A percentile compares a stretch with the other conserved stretches of the same genome.
Conservation (phyloP, 2,797 vertebrate genomes). For the Chiroxiphia lanceolata region DNA sequence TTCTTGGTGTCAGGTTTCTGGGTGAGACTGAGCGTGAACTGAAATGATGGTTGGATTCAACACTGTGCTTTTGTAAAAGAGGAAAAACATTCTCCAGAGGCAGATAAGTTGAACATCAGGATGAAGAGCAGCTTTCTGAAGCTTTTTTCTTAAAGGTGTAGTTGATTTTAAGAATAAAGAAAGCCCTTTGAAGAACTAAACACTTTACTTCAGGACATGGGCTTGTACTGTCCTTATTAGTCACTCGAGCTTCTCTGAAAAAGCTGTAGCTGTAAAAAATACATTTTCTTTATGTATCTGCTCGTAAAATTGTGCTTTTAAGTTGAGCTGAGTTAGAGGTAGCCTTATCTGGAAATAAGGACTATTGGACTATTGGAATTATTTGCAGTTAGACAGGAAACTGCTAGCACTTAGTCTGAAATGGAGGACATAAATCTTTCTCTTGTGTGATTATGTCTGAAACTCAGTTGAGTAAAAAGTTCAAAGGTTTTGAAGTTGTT, state of each 20-base stretch:
- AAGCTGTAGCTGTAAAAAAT: not conserved
- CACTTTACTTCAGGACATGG: not conserved
- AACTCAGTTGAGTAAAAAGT: not conserved
- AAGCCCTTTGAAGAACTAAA: not conserved
- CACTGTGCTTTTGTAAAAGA: not conserved
- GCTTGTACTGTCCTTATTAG: not conserved
- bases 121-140: not conserved
- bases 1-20: not conserved
- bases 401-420: not conserved
- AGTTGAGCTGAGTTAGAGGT: not conserved
- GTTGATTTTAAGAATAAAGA: not conserved
- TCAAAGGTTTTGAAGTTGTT: constrained; percentile 2
- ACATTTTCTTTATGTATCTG: not conserved
- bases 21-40: not conserved
- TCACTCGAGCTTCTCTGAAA: not conserved
- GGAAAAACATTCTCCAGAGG: not conserved
- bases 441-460: not conserved
- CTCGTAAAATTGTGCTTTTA: not conserved
- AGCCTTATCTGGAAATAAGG: not conserved
- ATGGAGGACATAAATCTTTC: not conserved
- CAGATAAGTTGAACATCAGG: not conserved
- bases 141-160: not conserved
- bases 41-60: not conserved
- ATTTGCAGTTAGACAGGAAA: not conserved
- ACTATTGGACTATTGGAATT: not conserved